Evolutionary conservation across 23 tunicate genomes (phyloP).

Genomic region (Botrylloides violaceus): DNA sequence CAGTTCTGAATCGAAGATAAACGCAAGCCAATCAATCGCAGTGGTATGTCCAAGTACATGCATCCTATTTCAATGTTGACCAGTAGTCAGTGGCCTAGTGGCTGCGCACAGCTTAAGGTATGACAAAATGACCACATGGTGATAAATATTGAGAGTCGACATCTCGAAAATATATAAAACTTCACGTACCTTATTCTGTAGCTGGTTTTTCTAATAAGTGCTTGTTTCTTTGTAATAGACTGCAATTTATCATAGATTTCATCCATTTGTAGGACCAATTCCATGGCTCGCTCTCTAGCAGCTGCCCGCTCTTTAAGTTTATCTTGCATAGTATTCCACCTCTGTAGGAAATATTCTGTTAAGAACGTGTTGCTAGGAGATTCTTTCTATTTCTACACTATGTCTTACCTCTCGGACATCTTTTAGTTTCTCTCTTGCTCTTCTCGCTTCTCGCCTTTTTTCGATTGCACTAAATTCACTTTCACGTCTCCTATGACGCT

Average conservation of each 20-base stretch:
- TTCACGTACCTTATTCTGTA: conserved; percentile 27
- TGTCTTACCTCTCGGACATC: conserved; percentile 63
- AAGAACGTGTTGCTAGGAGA: neutral
- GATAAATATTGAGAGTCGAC: too few relatives aligned
- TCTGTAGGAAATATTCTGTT: neutral
- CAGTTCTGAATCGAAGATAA: conserved; percentile 4
- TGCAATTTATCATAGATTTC: conserved; percentile 64
- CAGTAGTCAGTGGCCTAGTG: too few relatives aligned
- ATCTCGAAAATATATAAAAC: too few relatives aligned
- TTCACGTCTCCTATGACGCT: conserved; percentile 58
- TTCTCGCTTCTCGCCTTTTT: conserved; percentile 54
- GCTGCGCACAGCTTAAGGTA: too few relatives aligned
- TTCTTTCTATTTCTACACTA: neutral
- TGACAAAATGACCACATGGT: too few relatives aligned
- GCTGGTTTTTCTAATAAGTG: conserved; percentile 14
- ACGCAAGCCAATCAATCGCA: too few relatives aligned
- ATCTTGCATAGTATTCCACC: conserved; percentile 28
- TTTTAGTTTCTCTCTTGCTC: conserved; percentile 35
- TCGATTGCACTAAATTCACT: conserved; percentile 50
- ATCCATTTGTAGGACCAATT: conserved; percentile 33
- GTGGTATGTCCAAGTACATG: too few relatives aligned
- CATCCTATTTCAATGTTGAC: too few relatives aligned
- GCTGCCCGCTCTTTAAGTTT: conserved; percentile 36
- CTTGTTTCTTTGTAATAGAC: conserved; percentile 29
- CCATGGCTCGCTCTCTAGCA: conserved; percentile 42